Evolutionary conservation across 2,113 vertebrate species (phyloP), one percentile per base, ranked within the genome.

Genomic region (Paedocypris sp.): DNA sequence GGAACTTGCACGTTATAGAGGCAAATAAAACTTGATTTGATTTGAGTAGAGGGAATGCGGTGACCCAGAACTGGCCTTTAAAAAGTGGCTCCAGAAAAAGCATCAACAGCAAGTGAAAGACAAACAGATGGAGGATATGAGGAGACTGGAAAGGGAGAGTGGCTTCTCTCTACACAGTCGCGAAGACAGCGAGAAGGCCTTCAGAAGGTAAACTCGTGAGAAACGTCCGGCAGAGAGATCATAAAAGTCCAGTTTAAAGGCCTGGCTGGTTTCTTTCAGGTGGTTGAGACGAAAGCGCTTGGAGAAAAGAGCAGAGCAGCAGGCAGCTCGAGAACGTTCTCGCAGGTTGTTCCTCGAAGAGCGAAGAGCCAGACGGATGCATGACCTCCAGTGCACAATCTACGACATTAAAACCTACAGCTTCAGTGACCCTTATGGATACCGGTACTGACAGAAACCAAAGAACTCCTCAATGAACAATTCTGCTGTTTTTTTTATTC

Each of bases 81-180:
- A 60, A 50, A 69, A 73, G 6, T 98, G 95, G 95, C 87, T 98
- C 50, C 90, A 84, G 78, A 91, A 86, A 73, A 98, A 98, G 60
- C 86, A 90, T 3, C 84, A 88, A 62, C 90, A 95, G 59, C 90
- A 90, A 25, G 54, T 89, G 64, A 91, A 75, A 73, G 90, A 94
- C 71, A 87, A 73, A 58, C 88, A 88, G 76, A 74, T 90, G 3
- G 84, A 90, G 74, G 81, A 89, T 47, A 67, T 94, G 68, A 89
- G 73, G 75, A 88, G 77, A 66, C 82, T 91, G 1, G 86, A 88
- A 64, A 84, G 91, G 72, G 89, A 92, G 54, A 80, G 80, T 4
- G 52, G 81, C 33, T 79, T 79, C 50, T 83, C 87, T 45, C 67
- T 90, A n/a, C 86, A 76, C 60, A 89, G 82, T 57, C 77, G 84